Conservation (phyloP, 2,797 vertebrate genomes). For the Strix occidentalis region DNA sequence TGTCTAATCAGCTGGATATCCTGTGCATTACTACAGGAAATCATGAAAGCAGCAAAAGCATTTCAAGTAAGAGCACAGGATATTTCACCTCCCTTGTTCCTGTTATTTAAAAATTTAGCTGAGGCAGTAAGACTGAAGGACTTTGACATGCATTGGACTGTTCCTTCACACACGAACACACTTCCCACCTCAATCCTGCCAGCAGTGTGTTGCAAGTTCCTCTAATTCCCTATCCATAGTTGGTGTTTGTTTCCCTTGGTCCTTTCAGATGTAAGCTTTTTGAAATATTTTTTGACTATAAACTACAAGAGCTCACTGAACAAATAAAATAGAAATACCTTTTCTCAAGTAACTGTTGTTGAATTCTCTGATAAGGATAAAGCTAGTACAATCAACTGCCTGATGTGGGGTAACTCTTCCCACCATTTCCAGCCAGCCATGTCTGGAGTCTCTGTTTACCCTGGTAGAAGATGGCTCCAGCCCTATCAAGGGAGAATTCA, state of each 20-base stretch:
- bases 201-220: not conserved
- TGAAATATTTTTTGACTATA: not conserved
- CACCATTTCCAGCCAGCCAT: not conserved
- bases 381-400: conserved; percentile 26
- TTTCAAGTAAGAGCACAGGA: conserved; percentile 29
- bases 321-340: conserved; percentile 39
- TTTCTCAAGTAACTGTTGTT: conserved; percentile 8
- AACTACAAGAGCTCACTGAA: not conserved
- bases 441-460: conserved; percentile 23
- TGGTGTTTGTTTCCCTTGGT: not conserved
- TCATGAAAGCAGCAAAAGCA: not conserved
- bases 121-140: not conserved
- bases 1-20: conserved; percentile 38
- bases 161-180: not conserved
- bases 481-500: not conserved
- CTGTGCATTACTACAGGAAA: conserved; percentile 40
- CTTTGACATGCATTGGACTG: not conserved
- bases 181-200: not conserved
- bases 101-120: conserved; percentile 49
- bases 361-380: conserved; percentile 19
- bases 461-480: not conserved
- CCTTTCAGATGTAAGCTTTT: not conserved
- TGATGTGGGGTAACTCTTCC: not conserved
- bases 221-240: not conserved
- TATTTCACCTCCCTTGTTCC: conserved; percentile 31